Base-by-base conservation (phyloP, 2,888 invertebrate genomes). In the Archips crataeganus region DNA sequence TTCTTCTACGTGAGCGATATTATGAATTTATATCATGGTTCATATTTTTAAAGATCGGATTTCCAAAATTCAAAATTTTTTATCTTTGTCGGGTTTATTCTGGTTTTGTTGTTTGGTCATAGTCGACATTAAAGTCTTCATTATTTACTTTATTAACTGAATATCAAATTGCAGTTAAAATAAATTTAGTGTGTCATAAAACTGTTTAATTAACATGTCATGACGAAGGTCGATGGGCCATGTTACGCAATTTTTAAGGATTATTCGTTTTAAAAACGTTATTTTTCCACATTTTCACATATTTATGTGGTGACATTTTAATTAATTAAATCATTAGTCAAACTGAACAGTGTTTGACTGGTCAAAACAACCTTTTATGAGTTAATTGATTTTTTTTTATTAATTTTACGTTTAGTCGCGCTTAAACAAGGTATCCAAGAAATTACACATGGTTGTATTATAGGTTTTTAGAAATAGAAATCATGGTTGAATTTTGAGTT, bases 211-310 rank as follows among this genome's bases (percentile, higher is more conserved):
- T 57, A 57, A 32, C 57, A 32, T 11, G 57, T 57, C 57, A 32
- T 36, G 36, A 13, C 10, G 60, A 60, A 60, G 60, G 34, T n/a
- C 39, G 60, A 32, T 32, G 32, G 57, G 32, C 11, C 10, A 60
- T 8, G 60, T 60, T 60, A 39, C 60, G 60, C 5, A 36, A 60
- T 60, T 34, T 6, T n/a, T 4, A 15, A 60, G 39, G 39, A 60
- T 39, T 60, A 60, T 36, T n/a, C 36, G n/a, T 60, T 36, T 39
- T 60, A 36, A 39, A n/a, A 39, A 36, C 11, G 60, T 60, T 60
- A n/a, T 36, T 60, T 60, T 60, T 60, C 60, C n/a, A 39, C 36
- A 60, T 60, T 60, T 60, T 60, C 60, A 34, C 13, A n/a, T n/a
- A n/a, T 60, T 36, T 13, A n/a, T 60, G 23, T 60, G 39, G 39